Evolutionary conservation across 2,113 vertebrate genomes (phyloP), one percentile per base, ranked within the genome.

Genomic region (Helogale parvula): DNA sequence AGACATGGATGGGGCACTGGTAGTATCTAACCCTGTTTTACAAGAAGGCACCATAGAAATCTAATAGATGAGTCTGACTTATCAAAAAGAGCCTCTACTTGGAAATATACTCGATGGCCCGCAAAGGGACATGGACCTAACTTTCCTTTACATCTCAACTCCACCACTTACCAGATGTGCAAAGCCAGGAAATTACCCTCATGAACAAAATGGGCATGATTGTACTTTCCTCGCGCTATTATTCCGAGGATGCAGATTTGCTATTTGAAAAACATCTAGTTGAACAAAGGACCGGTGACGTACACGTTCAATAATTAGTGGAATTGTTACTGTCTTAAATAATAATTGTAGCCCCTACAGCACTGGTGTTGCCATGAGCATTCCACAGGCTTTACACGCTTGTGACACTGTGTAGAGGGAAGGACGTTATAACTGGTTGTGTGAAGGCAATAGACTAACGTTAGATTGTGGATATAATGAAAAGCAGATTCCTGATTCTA

Each of bases 401-500:
- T 83, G 16, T 31, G 33, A 25, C 23, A 88, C 35, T 23, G 6
- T 3, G 15, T 23, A 66, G 41, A 80, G 14, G 9, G 93, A 88
- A 85, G 82, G 63, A 66, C 1, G 5, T 47, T 85, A 33, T 52
- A 5, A 69, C 27, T 45, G 45, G 60, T 66, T 8, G 7, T 6
- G 45, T n/a, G 25, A 87, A 85, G 86, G 60, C 15, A 88, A 47
- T 14, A 76, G 35, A 31, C 21, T 63, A 82, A 41, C 41, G 50
- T 52, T 82, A 23, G 52, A 81, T 71, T 74, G n/a, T 54, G n/a
- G 10, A 47, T 72, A 71, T 82, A 77, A 76, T 35, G 60, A 95
- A 79, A 93, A 72, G 17, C 76, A 45, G 21, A 50, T 95, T 95
- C 57, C 89, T 80, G 38, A 97, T 80, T 91, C 54, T 95, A 33